Base-by-base conservation (phyloP, 2,888 invertebrate species). In the Hedya salicella region DNA sequence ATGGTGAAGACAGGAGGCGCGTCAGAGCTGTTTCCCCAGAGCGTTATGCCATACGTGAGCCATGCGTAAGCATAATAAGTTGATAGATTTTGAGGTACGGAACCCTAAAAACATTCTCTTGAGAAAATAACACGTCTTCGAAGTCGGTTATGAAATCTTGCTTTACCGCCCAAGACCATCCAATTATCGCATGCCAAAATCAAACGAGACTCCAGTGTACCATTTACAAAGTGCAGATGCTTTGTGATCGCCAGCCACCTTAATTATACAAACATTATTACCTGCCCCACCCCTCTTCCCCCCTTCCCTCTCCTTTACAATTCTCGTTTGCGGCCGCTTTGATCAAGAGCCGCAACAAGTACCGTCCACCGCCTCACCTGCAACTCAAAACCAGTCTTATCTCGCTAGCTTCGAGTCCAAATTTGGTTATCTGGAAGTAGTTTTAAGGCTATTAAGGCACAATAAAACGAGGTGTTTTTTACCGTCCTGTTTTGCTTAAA, bases 311-410 rank as follows among this genome's bases (percentile, higher is more conserved):
- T 16, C 30, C 16, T 9, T 21, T 11, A 25, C 40, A 9, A 42
- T 49, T 25, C 25, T 52, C 50, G 56, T 40, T 56, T 62, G 63
- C 53, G 63, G 63, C 40, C 49, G 1, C 56, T 63, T 49, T 63
- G 56, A 63, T 54, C 54, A 61, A 50, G 59, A 5, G 11, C 30
- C 48, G 62, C 54, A 63, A 49, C 54, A 49, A 56, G 54, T 62
- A 9, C 40, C 39, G 13, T 11, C 36, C 9, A 36, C 19, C 14
- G 14, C 9, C 13, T 1, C 8, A 25, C 30, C 17, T 6, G 30
- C 40, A 30, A 11, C 2, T 3, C 30, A 63, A 63, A 14, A 5
- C n/a, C 48, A 14, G 6, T 25, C 39, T 25, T 62, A 11, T 3
- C 2, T 8, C 5, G 5, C 16, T 14, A 9, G 0, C 5, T n/a